Evolutionary conservation across 30 jellyfish, hydroid and myxozoan species (phyloP).

Genomic region (Morbakka virulenta): DNA sequence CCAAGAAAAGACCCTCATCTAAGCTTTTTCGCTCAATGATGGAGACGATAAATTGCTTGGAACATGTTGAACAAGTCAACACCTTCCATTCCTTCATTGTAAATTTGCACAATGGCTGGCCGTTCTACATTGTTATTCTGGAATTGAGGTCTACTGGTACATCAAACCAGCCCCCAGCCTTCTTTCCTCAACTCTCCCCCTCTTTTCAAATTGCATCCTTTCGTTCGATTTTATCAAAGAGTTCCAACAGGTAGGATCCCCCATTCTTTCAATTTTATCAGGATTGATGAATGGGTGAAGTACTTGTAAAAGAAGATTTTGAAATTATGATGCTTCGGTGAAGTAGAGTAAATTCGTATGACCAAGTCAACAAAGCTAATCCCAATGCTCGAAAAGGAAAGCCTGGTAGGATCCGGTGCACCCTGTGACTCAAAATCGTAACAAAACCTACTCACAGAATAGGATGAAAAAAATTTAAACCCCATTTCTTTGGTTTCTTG

Average conservation of each 20-base stretch:
- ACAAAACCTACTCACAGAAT: conserved; percentile 21
- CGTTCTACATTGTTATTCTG: conserved; percentile 40
- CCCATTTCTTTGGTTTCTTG: conserved; percentile 55
- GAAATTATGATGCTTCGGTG: conserved; percentile 34
- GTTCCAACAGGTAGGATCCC: conserved; percentile 54
- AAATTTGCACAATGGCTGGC: conserved; percentile 21
- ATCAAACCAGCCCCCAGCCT: conserved; percentile 53
- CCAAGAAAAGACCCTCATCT: conserved; percentile 36
- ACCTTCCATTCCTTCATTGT: conserved; percentile 50
- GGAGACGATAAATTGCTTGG: conserved; percentile 36
- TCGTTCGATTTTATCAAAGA: conserved; percentile 39
- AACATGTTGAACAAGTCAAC: conserved; percentile 58
- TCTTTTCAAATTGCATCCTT: conserved; percentile 32
- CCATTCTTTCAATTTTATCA: conserved; percentile 49
- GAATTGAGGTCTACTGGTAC: conserved; percentile 51
- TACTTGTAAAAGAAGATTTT: conserved; percentile 58
- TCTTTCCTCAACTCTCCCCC: conserved; percentile 39
- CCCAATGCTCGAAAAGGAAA: conserved; percentile 19
- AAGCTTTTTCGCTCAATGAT: conserved; percentile 37
- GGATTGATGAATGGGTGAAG: conserved; percentile 34
- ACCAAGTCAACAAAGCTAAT: conserved; percentile 41
- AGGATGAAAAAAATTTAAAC: conserved; percentile 43
- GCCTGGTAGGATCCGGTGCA: conserved; percentile 41
- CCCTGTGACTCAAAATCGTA: conserved; percentile 53
- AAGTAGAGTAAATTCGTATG: conserved; percentile 27